Evolutionary conservation across 2,888 invertebrate species (phyloP).

Genomic region (Pheosia tremula): DNA sequence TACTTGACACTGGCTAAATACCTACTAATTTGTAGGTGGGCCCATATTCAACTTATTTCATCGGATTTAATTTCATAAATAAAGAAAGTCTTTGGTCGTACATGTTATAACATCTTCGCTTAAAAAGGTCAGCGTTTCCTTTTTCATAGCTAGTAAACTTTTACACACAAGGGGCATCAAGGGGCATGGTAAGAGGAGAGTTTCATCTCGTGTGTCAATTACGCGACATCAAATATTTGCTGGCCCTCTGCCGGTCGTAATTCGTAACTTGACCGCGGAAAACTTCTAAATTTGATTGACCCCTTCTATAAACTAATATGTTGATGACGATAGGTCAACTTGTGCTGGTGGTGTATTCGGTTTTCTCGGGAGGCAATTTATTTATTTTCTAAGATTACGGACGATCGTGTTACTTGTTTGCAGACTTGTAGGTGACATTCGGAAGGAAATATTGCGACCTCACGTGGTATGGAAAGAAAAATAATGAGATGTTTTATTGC

Average conservation of each 20-base stretch:
- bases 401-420: conserved; percentile 77
- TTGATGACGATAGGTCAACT: conserved; percentile 28
- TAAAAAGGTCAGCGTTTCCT: conserved; percentile 16
- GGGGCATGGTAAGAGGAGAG: conserved; percentile 50
- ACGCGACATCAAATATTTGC: conserved; percentile 79
- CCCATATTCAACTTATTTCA: too few species aligned
- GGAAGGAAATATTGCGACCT: conserved; percentile 56
- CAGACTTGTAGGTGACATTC: conserved; percentile 71
- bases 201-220: conserved; percentile 75
- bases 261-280: conserved; percentile 67
- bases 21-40: too few species aligned
- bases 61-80: too few species aligned
- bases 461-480: conserved; percentile 8
- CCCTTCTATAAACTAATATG: conserved; percentile 11
- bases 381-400: conserved; percentile 65
- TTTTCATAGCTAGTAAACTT: conserved; percentile 34
- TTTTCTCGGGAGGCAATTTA: conserved; percentile 58
- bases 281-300: conserved; percentile 28
- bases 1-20: too few species aligned
- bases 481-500: conserved; percentile 15
- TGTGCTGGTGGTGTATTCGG: conserved; percentile 38
- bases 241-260: conserved; percentile 76
- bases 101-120: not conserved
- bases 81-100: too few species aligned
- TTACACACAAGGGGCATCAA: conserved; percentile 32